Percentiles rank a stretch among this genome's conserved stretches.
Evolutionary conservation across 2,888 invertebrate species (phyloP).

Genomic region (Drosophila austrosaltans): DNA sequence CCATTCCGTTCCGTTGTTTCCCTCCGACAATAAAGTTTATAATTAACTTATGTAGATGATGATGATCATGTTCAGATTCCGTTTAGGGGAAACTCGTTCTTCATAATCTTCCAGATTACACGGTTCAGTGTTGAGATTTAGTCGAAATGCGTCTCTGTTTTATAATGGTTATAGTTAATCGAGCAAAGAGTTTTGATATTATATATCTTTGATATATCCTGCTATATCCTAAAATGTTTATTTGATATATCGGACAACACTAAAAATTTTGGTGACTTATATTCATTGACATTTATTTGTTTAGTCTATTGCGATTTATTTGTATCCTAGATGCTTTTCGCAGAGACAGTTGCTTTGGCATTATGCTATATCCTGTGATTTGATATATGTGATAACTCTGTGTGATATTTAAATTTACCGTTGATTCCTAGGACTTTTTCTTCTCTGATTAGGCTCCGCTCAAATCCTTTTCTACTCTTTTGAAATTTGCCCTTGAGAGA

Average conservation of each 20-base stretch:
- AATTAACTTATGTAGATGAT: no score
- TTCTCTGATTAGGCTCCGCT: background rate
- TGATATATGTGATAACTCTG: background rate
- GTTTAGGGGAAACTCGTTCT: background rate
- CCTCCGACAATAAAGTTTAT: no score
- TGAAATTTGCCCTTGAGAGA: background rate
- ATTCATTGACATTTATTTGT: no score
- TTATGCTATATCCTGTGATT: background rate
- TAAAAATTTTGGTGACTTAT: no score
- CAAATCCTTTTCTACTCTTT: background rate
- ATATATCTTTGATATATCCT: background rate
- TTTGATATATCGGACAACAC: no score
- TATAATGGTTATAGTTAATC: background rate
- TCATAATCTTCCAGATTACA: background rate
- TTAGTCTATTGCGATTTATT: no score
- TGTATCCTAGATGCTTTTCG: background rate
- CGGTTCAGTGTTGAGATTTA: background rate
- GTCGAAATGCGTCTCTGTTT: background rate
- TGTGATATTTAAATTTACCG: background rate
- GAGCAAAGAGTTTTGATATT: background rate
- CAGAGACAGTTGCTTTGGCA: background rate
- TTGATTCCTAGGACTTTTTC: background rate
- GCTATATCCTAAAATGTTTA: no score
- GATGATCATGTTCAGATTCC: no score
- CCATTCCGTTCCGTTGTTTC: no score